Evolutionary conservation across 1,140 invertebrate species (phyloP).

Genomic region (Atta texana): DNA sequence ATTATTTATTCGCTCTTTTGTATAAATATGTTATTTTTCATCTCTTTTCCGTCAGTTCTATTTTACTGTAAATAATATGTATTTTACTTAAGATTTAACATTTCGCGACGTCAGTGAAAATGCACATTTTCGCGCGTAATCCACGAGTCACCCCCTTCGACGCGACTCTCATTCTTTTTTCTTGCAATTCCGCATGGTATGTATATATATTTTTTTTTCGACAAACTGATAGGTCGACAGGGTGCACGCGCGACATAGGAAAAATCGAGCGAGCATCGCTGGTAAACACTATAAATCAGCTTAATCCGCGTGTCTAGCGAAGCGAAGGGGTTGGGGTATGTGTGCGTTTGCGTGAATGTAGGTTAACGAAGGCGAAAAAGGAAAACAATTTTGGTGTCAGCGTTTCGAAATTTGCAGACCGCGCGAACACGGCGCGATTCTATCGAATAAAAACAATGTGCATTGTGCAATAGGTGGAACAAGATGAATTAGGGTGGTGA

Average conservation of each 20-base stretch:
- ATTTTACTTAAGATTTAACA: constrained; percentile 26
- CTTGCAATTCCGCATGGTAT: neutral
- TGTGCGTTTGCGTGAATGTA: constrained; percentile 77
- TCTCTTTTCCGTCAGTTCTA: neutral
- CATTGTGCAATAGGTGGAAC: constrained; percentile 16
- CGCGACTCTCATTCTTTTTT: neutral
- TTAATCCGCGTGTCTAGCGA: constrained; percentile 73
- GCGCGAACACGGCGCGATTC: constrained; percentile 70
- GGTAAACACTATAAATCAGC: constrained; percentile 78
- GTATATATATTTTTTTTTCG: too few species aligned
- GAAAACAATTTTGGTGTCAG: constrained; percentile 78
- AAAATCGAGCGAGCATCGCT: constrained; percentile 69
- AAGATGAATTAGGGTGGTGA: constrained; percentile 15
- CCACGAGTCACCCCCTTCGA: constrained; percentile 49
- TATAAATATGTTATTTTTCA: neutral
- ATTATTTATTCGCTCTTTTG: neutral
- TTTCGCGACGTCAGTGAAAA: neutral
- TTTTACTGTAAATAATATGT: neutral
- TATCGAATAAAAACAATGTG: constrained; percentile 75
- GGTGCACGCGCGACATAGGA: constrained; percentile 36
- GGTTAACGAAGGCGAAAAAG: constrained; percentile 82
- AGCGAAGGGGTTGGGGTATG: constrained; percentile 43
- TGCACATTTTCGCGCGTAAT: constrained; percentile 66
- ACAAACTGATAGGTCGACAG: neutral
- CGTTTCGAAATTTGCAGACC: constrained; percentile 76